Percentiles rank a stretch among this genome's conserved stretches.
phyloP scores from a whole-genome alignment of 30 jellyfish, hydroid and myxozoan genomes.

The Rhopilema esculentum region DNA sequence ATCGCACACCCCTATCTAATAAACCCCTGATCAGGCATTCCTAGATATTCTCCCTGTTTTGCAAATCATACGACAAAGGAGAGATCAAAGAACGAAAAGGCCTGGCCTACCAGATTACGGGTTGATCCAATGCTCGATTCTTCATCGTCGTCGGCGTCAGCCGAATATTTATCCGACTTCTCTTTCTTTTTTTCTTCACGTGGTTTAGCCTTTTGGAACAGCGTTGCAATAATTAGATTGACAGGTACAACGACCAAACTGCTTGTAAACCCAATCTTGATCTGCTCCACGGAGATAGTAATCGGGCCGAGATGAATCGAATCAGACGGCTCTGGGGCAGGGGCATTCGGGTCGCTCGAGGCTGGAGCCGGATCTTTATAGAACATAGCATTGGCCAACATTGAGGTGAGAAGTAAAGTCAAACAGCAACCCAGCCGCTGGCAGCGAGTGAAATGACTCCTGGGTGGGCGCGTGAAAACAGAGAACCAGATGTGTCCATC shows the following conservation, averaged over 20 bases:
- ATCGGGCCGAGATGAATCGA: constrained; percentile 89
- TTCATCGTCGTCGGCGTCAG: constrained; percentile 60
- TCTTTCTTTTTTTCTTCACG: constrained; percentile 64
- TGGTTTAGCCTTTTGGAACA: constrained; percentile 91
- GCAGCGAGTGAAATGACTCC: constrained; percentile 86
- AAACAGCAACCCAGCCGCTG: constrained; percentile 96
- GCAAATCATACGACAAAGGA: too few species aligned
- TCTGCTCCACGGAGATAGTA: constrained; percentile 84
- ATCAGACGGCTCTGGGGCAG: constrained; percentile 49
- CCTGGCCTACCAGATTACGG: constrained; percentile 6
- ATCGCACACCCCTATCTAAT: too few species aligned
- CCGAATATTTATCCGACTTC: constrained; percentile 19
- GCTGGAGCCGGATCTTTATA: constrained; percentile 78
- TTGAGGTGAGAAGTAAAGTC: constrained; percentile 79
- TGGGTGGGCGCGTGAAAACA: constrained; percentile 91
- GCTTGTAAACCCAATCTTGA: constrained; percentile 83
- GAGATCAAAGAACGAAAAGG: not conserved
- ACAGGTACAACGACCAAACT: constrained; percentile 91
- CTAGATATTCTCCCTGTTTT: too few species aligned
- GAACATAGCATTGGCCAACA: constrained; percentile 97
- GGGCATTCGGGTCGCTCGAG: constrained; percentile 31
- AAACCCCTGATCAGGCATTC: too few species aligned
- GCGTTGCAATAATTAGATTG: constrained; percentile 78
- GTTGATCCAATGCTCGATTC: constrained; percentile 36
- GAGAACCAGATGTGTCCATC: constrained; percentile 99